Base-by-base conservation (phyloP, 2,888 invertebrate species). In the Bruchidius siliquastri region DNA sequence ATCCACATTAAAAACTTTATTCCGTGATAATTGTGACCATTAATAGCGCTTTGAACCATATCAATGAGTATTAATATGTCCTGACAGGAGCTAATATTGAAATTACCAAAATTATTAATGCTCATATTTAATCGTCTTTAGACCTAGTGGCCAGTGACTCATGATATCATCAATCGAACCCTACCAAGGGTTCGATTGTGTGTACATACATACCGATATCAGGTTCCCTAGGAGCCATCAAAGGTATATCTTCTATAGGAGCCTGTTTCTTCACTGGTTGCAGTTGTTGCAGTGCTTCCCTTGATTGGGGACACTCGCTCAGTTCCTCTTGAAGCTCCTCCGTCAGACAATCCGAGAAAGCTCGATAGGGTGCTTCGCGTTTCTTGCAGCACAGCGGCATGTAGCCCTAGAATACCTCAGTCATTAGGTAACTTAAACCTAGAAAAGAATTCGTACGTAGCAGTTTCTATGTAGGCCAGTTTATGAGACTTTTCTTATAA, bases 341-440 rank as follows among this genome's bases (percentile, higher is more conserved):
- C 21, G 81, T 78, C 67, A 82, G 73, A 67, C 80, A 81, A 21
- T 81, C 81, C n/a, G 80, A 77, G 73, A 81, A 81, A 0, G 81
- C 75, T 6, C 77, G 78, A 72, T 78, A 80, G 0, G 81, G 81
- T 8, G 79, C 76, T 30, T 68, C 67, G 4, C 22, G 70, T 74
- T 76, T 74, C 18, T 72, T 49, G 67, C 76, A 74, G 49, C 49
- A 49, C 49, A 13, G 0, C 1, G 8, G 8, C 10, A 13, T 4
- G 1, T 1, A 13, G 8, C 18, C 49, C 49, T 49, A 49, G 49
- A 49, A 49, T 49, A 49, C 49, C 49, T 4, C 49, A 49, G 10
- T 49, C 49, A 49, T 49, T 49, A 49, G 49, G 49, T 49, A 49
- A 49, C 49, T 49, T 49, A 49, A n/a, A 49, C 49, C 49, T 49